Conservation (phyloP, 1,140 invertebrate species). For the Monochamus saltuarius region DNA sequence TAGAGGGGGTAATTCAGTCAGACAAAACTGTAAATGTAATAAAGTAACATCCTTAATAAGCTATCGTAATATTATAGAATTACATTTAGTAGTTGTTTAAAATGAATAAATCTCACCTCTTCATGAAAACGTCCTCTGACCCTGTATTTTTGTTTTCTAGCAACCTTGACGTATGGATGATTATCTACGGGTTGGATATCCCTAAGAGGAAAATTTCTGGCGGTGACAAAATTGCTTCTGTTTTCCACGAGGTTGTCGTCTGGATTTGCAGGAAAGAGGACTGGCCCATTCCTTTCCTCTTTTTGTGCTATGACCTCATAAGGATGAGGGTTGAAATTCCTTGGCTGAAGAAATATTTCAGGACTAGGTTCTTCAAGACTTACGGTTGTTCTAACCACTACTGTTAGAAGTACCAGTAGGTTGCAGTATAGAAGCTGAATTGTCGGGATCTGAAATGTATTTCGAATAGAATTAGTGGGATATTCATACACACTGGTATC, state of each 20-base stretch:
- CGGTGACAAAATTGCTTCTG: slow-evolving; percentile 31
- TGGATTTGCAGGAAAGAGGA: slow-evolving; percentile 37
- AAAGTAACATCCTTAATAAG: too few relatives aligned
- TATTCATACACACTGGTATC: too few relatives aligned
- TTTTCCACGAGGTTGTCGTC: slow-evolving; percentile 23
- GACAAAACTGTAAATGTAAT: too few relatives aligned
- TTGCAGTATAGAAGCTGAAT: too few relatives aligned
- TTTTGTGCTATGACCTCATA: slow-evolving; percentile 27
- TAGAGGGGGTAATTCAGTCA: too few relatives aligned
- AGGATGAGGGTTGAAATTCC: slow-evolving; percentile 48
- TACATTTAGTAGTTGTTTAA: neutral
- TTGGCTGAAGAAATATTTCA: slow-evolving; percentile 41
- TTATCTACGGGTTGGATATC: slow-evolving; percentile 33
- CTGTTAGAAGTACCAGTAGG: too few relatives aligned
- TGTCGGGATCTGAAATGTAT: too few relatives aligned
- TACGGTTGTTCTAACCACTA: too few relatives aligned
- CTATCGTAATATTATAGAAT: too few relatives aligned
- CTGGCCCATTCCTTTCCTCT: slow-evolving; percentile 21
- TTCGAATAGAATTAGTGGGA: too few relatives aligned
- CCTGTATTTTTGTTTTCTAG: slow-evolving; percentile 36
- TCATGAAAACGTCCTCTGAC: slow-evolving; percentile 23
- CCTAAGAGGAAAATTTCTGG: slow-evolving; percentile 5
- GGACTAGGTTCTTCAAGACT: slow-evolving; percentile 38
- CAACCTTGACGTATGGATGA: slow-evolving; percentile 40
- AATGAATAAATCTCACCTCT: slow-evolving; percentile 16